A percentile compares a stretch with the other conserved stretches of the same genome.
These are phyloP conservation scores for Eulemur rufifrons DNA, from an alignment of 2,113 vertebrate genomes.

Conservation along the genomic window DNA sequence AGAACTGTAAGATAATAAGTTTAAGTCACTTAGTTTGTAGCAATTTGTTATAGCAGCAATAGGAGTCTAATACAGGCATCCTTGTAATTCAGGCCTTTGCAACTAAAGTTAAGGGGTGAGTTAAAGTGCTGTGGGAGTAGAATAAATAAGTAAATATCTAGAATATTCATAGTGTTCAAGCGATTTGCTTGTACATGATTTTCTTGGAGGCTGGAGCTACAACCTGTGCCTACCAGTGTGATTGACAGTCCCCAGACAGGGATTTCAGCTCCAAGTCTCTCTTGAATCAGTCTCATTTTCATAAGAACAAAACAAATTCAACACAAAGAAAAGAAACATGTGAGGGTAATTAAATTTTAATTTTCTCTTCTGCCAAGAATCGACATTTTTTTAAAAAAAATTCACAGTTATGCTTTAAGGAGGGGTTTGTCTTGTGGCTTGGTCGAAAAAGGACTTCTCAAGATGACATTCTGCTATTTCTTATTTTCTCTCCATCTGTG, in stretches of 20 bases:
- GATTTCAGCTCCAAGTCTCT: not conserved
- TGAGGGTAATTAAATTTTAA: not conserved
- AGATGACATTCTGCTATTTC: not conserved
- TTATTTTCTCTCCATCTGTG: slow-evolving; percentile 24
- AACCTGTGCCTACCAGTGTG: not conserved
- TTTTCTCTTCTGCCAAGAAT: not conserved
- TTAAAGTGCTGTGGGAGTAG: not conserved
- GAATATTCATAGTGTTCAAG: not conserved
- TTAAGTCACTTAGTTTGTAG: not conserved
- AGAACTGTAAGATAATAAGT: not conserved
- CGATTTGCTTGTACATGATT: not conserved
- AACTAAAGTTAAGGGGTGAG: not conserved
- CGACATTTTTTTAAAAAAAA: not conserved
- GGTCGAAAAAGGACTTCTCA: not conserved
- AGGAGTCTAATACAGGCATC: not conserved
- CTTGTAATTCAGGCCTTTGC: not conserved
- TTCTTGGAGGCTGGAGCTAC: not conserved
- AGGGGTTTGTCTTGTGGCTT: not conserved
- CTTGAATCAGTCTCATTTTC: not conserved
- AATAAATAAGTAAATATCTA: not conserved
- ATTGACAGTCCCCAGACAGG: not conserved
- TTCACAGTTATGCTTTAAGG: slow-evolving; percentile 43
- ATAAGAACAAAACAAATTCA: slow-evolving; percentile 11
- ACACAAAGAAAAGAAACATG: not conserved
- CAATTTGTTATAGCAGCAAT: not conserved